Evolutionary conservation across 2,888 invertebrate genomes (phyloP).

Genomic region (Hartigia nigra): DNA sequence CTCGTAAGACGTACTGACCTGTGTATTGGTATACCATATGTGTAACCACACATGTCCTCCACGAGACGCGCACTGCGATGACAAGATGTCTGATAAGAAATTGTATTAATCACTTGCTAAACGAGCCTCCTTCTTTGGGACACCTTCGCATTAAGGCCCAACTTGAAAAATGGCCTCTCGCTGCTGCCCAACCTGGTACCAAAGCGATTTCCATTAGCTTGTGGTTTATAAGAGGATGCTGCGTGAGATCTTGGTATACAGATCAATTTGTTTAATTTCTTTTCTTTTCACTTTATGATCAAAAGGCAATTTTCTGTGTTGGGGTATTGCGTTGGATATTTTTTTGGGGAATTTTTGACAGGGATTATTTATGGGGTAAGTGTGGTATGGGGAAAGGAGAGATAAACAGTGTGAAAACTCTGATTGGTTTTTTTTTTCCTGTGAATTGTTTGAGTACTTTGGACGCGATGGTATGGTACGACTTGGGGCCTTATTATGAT

Average conservation of each 20-base stretch:
- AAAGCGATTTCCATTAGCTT: background rate
- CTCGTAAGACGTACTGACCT: background rate
- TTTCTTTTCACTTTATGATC: background rate
- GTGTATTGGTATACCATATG: background rate
- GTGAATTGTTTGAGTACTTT: background rate
- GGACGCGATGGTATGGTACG: background rate
- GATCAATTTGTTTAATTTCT: background rate
- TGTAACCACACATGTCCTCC: background rate
- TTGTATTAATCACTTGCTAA: slow-evolving; percentile 51
- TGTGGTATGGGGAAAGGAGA: background rate
- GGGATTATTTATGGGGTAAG: background rate
- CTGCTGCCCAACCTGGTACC: background rate
- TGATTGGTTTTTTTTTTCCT: background rate
- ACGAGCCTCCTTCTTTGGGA: slow-evolving; percentile 38
- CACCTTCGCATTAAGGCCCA: slow-evolving; percentile 11
- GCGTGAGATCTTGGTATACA: background rate
- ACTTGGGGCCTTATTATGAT: slow-evolving; percentile 49
- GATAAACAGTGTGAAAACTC: background rate
- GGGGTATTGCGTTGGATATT: background rate
- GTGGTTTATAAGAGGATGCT: background rate
- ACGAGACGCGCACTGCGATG: slow-evolving; percentile 28
- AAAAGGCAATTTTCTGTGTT: background rate
- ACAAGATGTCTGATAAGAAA: slow-evolving; percentile 50
- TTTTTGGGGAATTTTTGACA: background rate
- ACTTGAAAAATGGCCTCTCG: slow-evolving; percentile 6